Conservation (phyloP, 2,888 invertebrate species). For the Macaria notata region DNA sequence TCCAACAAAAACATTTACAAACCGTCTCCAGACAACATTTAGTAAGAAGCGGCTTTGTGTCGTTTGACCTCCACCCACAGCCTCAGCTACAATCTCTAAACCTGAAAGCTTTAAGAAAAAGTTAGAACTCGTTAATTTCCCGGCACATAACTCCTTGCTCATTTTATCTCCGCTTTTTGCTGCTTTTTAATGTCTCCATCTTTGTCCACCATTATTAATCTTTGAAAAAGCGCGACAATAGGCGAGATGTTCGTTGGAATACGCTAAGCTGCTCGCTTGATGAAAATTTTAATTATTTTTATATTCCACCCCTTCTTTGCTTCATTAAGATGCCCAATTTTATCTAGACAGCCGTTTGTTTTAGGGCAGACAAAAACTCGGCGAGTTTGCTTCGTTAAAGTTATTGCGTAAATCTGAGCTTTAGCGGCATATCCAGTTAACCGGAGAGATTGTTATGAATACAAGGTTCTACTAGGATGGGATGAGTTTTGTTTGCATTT, state of each 20-base stretch:
- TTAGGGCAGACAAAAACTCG: conserved; percentile 30
- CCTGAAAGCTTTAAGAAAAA: conserved; percentile 19
- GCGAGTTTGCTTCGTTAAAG: conserved; percentile 22
- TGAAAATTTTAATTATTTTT: conserved; percentile 59
- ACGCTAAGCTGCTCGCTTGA: conserved; percentile 55
- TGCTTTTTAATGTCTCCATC: conserved; percentile 70
- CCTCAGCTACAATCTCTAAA: conserved; percentile 5
- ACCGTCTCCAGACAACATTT: conserved; percentile 51
- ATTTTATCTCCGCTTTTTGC: conserved; percentile 62
- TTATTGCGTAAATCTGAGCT: conserved; percentile 19
- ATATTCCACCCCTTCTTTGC: conserved; percentile 31
- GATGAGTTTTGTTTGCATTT: too few species aligned
- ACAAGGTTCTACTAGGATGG: too few species aligned
- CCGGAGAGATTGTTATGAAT: too few species aligned
- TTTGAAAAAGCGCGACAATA: conserved; percentile 66
- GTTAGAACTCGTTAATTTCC: conserved; percentile 32
- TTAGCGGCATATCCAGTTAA: conserved; percentile 7
- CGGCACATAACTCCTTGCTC: conserved; percentile 51
- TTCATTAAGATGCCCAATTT: conserved; percentile 35
- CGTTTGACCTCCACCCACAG: conserved; percentile 3
- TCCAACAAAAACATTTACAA: conserved; percentile 26
- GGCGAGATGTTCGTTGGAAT: conserved; percentile 52
- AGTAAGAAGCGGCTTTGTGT: conserved; percentile 5
- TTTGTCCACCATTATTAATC: conserved; percentile 72
- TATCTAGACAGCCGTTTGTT: conserved; percentile 35